phyloP scores from a whole-genome alignment of 2,113 vertebrate genomes.

The Amphiprion percula region DNA sequence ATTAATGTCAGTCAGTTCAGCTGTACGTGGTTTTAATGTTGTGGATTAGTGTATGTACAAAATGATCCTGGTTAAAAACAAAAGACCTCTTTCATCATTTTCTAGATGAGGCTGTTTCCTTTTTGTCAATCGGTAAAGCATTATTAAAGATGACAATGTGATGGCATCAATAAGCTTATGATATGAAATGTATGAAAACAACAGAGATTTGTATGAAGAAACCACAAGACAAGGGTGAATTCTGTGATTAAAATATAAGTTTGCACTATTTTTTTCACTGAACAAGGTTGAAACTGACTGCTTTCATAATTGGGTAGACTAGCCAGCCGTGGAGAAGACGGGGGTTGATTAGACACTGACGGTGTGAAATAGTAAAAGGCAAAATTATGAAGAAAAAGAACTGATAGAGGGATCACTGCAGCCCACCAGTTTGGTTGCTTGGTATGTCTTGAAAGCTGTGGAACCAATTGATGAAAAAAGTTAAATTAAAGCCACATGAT shows the following conservation, averaged over 20 bases:
- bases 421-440: slow-evolving; percentile 19
- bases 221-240: not conserved
- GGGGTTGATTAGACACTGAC: slow-evolving; percentile 39
- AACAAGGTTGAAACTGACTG: slow-evolving; percentile 13
- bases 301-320: slow-evolving; percentile 7
- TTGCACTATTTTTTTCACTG: not conserved
- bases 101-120: too few relatives aligned
- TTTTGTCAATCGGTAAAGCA: too few relatives aligned
- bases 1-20: too few relatives aligned
- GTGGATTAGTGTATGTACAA: too few relatives aligned
- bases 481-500: slow-evolving; percentile 79
- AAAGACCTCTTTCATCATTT: too few relatives aligned
- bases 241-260: slow-evolving; percentile 10
- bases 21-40: too few relatives aligned
- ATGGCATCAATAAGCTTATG: too few relatives aligned
- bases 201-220: not conserved
- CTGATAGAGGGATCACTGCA: slow-evolving; percentile 19
- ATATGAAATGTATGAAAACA: too few relatives aligned
- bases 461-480: slow-evolving; percentile 62
- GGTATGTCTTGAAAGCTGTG: slow-evolving; percentile 42
- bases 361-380: slow-evolving; percentile 36
- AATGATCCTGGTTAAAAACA: too few relatives aligned
- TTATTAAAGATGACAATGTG: too few relatives aligned
- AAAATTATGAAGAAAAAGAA: slow-evolving; percentile 37
- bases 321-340: slow-evolving; percentile 25